A percentile compares a stretch with the other conserved stretches of the same genome.
Evolutionary conservation across 2,888 invertebrate species (phyloP).

Genomic region (Tryphoninae sp.): DNA sequence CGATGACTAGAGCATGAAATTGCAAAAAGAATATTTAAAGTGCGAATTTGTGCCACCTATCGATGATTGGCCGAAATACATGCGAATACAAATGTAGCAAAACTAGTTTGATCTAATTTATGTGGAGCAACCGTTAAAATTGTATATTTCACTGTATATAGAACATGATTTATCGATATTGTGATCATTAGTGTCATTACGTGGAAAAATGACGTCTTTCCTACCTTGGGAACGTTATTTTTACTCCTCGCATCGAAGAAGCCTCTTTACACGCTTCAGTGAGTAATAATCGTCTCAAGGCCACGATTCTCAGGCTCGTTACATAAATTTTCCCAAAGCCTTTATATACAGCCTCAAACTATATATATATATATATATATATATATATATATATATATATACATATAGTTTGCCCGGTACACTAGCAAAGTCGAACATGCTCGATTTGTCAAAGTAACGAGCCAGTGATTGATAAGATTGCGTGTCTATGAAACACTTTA

Average conservation of each 20-base stretch:
- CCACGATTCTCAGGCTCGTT: slow-evolving; percentile 30
- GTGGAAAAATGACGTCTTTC: not conserved
- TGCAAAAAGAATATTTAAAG: no score
- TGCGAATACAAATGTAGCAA: not conserved
- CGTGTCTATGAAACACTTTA: slow-evolving; percentile 5
- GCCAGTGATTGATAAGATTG: slow-evolving; percentile 43
- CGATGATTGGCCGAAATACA: no score
- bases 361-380: no score
- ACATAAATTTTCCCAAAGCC: slow-evolving; percentile 29
- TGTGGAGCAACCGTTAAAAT: not conserved
- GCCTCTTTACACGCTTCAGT: not conserved
- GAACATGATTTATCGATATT: no score
- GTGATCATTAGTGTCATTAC: slow-evolving; percentile 3
- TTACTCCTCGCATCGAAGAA: slow-evolving; percentile 2
- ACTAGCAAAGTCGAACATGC: slow-evolving; percentile 18
- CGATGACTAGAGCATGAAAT: no score
- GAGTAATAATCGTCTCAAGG: slow-evolving; percentile 12
- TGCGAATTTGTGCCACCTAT: no score
- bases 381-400: no score
- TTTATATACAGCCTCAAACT: no score
- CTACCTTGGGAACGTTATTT: not conserved
- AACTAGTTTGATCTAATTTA: not conserved
- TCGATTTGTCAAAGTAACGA: slow-evolving; percentile 47
- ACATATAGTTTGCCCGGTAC: no score
- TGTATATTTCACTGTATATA: not conserved